Conservation (phyloP, 2,797 vertebrate genomes). For the Peromyscus nudipes region DNA sequence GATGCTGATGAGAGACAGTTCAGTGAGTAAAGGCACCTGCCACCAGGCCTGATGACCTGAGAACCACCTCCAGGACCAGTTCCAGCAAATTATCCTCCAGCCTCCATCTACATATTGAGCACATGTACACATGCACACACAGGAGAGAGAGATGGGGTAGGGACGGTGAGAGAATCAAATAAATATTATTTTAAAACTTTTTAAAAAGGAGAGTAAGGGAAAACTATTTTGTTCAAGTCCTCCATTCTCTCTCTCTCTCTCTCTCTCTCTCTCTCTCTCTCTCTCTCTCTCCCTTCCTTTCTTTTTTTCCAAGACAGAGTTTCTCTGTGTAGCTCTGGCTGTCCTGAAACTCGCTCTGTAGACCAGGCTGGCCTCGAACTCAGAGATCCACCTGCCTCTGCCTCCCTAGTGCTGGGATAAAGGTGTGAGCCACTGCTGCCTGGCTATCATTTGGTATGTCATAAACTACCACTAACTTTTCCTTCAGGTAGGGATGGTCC, state of each 20-base stretch:
- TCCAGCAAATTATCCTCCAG: neutral
- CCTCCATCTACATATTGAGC: neutral
- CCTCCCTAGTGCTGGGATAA: neutral
- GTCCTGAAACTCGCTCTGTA: neutral
- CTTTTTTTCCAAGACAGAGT: neutral
- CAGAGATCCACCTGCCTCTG: neutral
- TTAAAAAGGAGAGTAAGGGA: neutral
- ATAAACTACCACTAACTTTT: neutral
- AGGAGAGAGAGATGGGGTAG: no score
- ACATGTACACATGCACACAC: no score
- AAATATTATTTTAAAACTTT: neutral
- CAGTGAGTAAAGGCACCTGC: neutral
- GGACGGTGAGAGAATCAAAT: neutral
- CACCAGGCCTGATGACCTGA: neutral
- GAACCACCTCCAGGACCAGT: neutral
- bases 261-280: no score
- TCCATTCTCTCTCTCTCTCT: neutral
- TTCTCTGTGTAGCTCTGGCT: neutral
- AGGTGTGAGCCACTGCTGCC: neutral
- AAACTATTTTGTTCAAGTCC: constrained; percentile 21
- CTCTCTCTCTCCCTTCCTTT: no score
- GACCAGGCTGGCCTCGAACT: neutral
- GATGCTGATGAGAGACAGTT: neutral
- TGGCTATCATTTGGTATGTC: neutral
- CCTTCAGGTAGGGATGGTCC: neutral